Base-by-base conservation (phyloP, 2,113 vertebrate species). In the Lynx canadensis region DNA sequence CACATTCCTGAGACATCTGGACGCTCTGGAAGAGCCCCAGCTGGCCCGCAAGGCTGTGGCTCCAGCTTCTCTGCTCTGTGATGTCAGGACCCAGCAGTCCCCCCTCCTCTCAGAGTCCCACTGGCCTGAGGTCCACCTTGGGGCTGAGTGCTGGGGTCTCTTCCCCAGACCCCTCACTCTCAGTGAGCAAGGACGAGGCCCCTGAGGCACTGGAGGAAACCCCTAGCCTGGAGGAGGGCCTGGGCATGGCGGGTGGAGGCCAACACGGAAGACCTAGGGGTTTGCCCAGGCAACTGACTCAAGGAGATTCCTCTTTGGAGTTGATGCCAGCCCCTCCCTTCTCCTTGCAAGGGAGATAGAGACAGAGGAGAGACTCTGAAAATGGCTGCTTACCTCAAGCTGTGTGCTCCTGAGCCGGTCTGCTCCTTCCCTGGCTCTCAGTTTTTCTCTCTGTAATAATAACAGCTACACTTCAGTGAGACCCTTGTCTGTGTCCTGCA, bases 1-100 rank as follows among this genome's bases (percentile, higher is more conserved):
- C 98, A 97, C 97, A 98, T 98, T 99, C 98, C 98, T 98, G 95
- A 98, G 97, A 98, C 99, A 99, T 99, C 98, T 98, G 99, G 99
- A 96, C 41, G 91, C 27, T 96, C 98, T 99, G 98, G 99, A 99
- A 98, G 93, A 94, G 97, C 94, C 97, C 98, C 99, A 98, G 98
- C 97, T 99, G 99, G 98, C 98, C 97, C 5, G 1, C 52, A 12
- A 48, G 97, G 97, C 0, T 5, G 94, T 88, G 97, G 98, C 84
- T 91, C 97, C 86, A 96, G 98, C 98, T 98, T 95, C 97, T 97
- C 97, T 79, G 96, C 88, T 95, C 98, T 96, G 96, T 99, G 98
- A 99, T 98, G 99, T 99, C 97, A 98, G 98, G 98, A 97, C 98
- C 82, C 85, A 84, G 97, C 88, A 11, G 8, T 78, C 96, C 96